phyloP scores from a whole-genome alignment of 2,888 invertebrate genomes.

The Gymnosoma rotundatum region DNA sequence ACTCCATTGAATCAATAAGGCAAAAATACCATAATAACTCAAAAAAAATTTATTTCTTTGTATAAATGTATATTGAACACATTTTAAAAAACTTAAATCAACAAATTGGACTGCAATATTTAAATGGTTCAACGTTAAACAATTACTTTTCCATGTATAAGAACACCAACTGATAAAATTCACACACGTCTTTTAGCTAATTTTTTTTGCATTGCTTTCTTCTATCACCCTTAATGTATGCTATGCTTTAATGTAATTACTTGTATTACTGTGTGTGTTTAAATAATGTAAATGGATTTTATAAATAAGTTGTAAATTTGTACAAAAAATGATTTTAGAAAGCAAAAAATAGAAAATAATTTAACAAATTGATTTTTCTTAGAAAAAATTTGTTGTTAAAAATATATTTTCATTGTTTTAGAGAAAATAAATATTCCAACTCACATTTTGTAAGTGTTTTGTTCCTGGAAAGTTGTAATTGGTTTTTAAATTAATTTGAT shows the following conservation, averaged over 20 bases:
- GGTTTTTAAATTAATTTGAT: no score
- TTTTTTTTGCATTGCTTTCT: neutral
- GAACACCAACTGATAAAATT: no score
- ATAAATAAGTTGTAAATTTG: slow-evolving; percentile 48
- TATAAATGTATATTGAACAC: no score
- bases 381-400: neutral
- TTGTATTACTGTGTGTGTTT: neutral
- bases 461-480: no score
- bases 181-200: neutral
- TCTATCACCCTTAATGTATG: slow-evolving; percentile 10
- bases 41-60: no score
- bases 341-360: slow-evolving; percentile 7
- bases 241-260: neutral
- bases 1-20: no score
- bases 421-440: no score
- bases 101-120: neutral
- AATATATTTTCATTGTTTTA: no score
- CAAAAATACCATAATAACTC: no score
- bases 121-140: neutral
- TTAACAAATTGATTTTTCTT: slow-evolving; percentile 35
- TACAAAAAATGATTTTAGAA: slow-evolving; percentile 27
- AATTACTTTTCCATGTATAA: no score
- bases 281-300: neutral
- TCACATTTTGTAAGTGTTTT: no score
- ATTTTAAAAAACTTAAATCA: no score